These are phyloP conservation scores for Sciaenops ocellatus DNA, from an alignment of 2,797 vertebrate genomes.

Conservation along the genomic window DNA sequence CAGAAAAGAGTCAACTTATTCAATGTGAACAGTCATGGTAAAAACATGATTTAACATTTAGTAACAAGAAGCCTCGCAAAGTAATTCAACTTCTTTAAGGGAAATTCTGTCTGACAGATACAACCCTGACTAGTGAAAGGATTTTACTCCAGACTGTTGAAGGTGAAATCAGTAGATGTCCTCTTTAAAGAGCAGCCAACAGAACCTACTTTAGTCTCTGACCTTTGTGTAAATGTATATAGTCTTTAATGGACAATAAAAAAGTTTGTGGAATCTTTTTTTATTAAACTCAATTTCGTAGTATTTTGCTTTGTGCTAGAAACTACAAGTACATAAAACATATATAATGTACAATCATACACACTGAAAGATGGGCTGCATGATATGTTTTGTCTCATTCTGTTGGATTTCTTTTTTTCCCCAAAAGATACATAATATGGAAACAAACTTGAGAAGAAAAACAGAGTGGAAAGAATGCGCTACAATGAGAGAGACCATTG, in stretches of 20 bases:
- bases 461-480: slow-evolving; percentile 46
- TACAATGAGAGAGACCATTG: slow-evolving; percentile 62
- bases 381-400: slow-evolving; percentile 10
- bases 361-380: slow-evolving; percentile 4
- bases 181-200: neutral
- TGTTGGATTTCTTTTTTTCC: neutral
- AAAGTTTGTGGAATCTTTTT: neutral
- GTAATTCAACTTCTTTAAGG: neutral
- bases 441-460: slow-evolving; percentile 44
- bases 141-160: neutral
- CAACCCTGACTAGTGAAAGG: neutral
- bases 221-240: neutral
- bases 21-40: neutral
- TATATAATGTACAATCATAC: neutral
- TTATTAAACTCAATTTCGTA: neutral
- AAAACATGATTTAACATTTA: neutral
- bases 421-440: slow-evolving; percentile 27
- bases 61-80: neutral
- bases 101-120: neutral
- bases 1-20: neutral
- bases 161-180: neutral
- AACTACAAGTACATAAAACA: neutral
- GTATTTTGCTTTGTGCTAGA: neutral
- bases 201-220: neutral
- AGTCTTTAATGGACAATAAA: too few relatives aligned